Conservation (phyloP, 2,113 vertebrate genomes). For the Chionis minor region DNA sequence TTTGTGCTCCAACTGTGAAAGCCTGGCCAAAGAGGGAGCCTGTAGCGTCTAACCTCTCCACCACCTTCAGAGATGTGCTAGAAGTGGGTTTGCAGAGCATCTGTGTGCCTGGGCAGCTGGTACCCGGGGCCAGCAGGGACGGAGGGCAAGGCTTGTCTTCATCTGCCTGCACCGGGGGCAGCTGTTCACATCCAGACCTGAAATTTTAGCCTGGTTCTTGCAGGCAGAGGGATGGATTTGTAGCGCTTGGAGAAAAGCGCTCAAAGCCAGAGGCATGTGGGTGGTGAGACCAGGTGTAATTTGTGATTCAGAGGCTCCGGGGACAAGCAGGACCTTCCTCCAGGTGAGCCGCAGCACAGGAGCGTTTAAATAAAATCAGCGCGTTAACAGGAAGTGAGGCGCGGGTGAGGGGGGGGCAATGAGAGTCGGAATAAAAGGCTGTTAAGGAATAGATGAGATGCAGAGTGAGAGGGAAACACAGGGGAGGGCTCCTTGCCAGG, state of each 20-base stretch:
- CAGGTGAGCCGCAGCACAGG: neutral
- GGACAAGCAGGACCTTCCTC: neutral
- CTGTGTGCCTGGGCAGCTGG: accelerated
- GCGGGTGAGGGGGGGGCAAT: neutral
- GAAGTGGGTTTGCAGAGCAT: accelerated
- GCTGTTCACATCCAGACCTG: neutral
- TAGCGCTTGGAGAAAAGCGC: neutral
- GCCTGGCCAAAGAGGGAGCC: neutral
- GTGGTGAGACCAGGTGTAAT: neutral
- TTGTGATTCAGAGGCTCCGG: neutral
- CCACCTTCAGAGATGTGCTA: neutral
- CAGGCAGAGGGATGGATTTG: neutral
- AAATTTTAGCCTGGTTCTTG: neutral
- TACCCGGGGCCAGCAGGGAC: accelerated
- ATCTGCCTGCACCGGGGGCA: neutral
- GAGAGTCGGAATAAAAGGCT: neutral
- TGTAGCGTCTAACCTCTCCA: neutral
- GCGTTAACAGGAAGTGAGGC: accelerated
- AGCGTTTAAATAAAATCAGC: neutral
- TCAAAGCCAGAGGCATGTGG: neutral
- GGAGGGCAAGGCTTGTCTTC: neutral
- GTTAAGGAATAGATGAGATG: neutral
- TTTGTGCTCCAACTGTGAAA: neutral
- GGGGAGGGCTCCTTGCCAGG: neutral
- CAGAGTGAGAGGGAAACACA: neutral